Percentiles rank a stretch among this genome's conserved stretches.
Conservation (phyloP, 2,888 invertebrate species). For the Gortyna flavago region DNA sequence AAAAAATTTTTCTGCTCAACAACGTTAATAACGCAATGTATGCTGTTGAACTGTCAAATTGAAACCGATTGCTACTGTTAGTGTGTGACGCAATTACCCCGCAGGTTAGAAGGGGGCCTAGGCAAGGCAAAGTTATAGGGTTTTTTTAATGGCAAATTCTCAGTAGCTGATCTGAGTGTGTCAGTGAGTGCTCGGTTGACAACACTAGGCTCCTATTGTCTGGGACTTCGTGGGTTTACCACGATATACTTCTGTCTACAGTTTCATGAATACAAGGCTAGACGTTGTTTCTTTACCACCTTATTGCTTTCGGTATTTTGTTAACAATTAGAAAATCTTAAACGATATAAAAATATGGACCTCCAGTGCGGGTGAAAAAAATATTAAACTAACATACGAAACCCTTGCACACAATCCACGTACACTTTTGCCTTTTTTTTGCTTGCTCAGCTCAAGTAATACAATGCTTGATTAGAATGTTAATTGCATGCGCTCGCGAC, state of each 20-base stretch:
- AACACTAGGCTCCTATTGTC: background rate
- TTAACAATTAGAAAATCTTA: background rate
- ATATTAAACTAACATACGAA: conserved; percentile 5
- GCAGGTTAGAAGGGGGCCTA: too few relatives aligned
- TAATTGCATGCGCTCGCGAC: conserved; percentile 70
- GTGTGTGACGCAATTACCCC: too few relatives aligned
- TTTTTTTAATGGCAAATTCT: background rate
- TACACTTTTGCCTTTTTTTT: conserved; percentile 55
- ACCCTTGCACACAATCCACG: conserved; percentile 3
- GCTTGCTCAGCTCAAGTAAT: conserved; percentile 57
- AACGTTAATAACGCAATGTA: too few relatives aligned
- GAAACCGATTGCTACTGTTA: too few relatives aligned
- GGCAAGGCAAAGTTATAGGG: background rate
- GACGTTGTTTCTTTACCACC: background rate
- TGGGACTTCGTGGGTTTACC: background rate
- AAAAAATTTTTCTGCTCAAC: too few relatives aligned
- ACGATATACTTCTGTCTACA: background rate
- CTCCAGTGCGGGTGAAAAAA: fast-evolving
- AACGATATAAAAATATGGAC: background rate
- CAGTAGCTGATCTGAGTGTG: background rate
- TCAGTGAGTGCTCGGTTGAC: background rate
- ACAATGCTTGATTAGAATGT: conserved; percentile 75
- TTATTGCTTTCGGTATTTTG: background rate
- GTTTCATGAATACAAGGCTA: background rate
- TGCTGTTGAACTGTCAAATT: too few relatives aligned